phyloP scores from a whole-genome alignment of 2,797 vertebrate species.

The Coranthus polyacanthus region DNA sequence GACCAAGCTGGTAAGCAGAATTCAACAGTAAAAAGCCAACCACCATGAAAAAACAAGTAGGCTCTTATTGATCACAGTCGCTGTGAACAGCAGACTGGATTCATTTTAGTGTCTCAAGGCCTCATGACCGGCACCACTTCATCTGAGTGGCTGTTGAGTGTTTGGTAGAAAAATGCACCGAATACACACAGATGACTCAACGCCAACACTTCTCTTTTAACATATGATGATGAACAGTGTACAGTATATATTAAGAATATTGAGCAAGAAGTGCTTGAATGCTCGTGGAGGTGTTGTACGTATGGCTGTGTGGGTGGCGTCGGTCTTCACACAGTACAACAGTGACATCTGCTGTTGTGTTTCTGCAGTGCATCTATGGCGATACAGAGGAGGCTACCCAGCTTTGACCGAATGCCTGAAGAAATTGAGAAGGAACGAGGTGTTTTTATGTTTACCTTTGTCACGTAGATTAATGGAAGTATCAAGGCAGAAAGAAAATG shows the following conservation, averaged over 20 bases:
- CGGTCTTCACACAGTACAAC: conserved; percentile 35
- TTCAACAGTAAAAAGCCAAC: not conserved
- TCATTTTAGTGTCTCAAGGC: conserved; percentile 13
- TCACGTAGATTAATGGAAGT: not conserved
- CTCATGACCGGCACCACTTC: not conserved
- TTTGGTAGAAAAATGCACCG: conserved; percentile 26
- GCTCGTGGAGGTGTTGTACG: not conserved
- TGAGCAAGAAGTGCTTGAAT: not conserved
- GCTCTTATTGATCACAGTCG: conserved; percentile 1
- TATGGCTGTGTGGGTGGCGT: conserved; percentile 46
- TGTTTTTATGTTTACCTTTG: conserved; percentile 40
- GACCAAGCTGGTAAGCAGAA: conserved; percentile 93
- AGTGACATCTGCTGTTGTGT: conserved; percentile 76
- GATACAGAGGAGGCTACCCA: conserved; percentile 94
- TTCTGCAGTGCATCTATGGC: conserved; percentile 93
- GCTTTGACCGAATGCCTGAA: conserved; percentile 92
- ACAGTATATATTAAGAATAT: not conserved
- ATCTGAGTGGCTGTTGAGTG: conserved; percentile 11
- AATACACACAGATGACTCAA: conserved; percentile 18
- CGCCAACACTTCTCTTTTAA: conserved; percentile 17
- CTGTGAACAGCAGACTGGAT: not conserved
- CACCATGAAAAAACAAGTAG: not conserved
- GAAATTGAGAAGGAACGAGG: conserved; percentile 91
- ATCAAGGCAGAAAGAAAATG: not conserved
- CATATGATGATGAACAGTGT: conserved; percentile 21